These are phyloP conservation scores for Steinernema hermaphroditum DNA, from an alignment of 2,888 invertebrate species.

Conservation along the genomic window DNA sequence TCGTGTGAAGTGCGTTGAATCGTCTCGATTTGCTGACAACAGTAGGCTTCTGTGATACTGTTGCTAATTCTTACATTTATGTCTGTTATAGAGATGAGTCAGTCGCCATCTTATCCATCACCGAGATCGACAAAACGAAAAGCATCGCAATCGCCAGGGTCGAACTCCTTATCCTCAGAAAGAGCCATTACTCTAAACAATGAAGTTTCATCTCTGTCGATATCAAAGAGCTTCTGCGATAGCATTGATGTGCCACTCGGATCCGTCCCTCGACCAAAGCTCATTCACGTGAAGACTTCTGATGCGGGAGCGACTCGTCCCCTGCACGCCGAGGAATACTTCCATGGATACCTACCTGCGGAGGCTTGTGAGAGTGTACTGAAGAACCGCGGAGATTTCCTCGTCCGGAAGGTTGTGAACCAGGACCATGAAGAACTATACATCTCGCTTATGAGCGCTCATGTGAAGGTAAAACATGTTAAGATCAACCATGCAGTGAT, in stretches of 20 bases:
- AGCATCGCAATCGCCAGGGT: not conserved
- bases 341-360: slow-evolving; percentile 17
- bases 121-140: not conserved
- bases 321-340: slow-evolving; percentile 5
- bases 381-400: slow-evolving; percentile 26
- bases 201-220: not conserved
- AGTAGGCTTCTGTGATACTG: not conserved
- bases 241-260: not conserved
- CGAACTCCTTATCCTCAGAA: not conserved
- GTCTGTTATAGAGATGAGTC: not conserved
- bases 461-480: not conserved
- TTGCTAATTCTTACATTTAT: not conserved
- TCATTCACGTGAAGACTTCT: slow-evolving; percentile 2
- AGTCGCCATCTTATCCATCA: slow-evolving; percentile 6
- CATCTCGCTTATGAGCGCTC: slow-evolving; percentile 11
- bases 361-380: not conserved
- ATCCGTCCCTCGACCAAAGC: not conserved
- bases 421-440: slow-evolving; percentile 14
- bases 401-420: slow-evolving; percentile 28
- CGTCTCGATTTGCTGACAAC: not conserved
- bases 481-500: not conserved
- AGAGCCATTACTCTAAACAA: not conserved
- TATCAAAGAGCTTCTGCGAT: not conserved
- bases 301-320: slow-evolving; percentile 7
- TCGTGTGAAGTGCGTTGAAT: not conserved